Base-by-base conservation (phyloP, 2,113 vertebrate species). In the Gadus macrocephalus region DNA sequence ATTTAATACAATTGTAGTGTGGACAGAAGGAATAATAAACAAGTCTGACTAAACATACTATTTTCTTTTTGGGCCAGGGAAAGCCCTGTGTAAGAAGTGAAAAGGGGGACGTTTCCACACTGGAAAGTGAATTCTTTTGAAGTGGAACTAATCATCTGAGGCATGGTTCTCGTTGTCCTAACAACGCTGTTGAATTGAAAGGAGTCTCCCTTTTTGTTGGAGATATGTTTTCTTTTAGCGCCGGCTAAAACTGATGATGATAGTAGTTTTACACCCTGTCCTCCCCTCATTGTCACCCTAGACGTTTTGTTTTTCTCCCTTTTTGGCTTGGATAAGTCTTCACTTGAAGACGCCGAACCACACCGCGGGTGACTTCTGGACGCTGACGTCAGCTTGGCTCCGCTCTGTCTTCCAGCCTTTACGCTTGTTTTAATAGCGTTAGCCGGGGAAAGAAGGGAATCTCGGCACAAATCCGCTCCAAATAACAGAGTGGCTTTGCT, bases 111-210 rank as follows among this genome's bases (percentile, higher is more conserved):
- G 88, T 93, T 96, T 95, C 93, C 94, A 93, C 92, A 83, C 92
- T 89, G 91, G 94, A 97, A 96, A 97, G 95, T 95, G 95, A 97
- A 97, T 96, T 96, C 94, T 95, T 99, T 94, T 95, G 95, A 97
- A 96, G 95, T 97, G 96, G 96, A 99, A 99, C 96, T 95, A 98
- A 99, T 99, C 95, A 95, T 96, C 95, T 95, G 94, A 96, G 95
- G 96, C 95, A 97, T 98, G 95, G 93, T 96, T 98, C 92, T 93
- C 94, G 96, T 98, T 96, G 96, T 97, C 97, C 95, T 96, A 98
- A 98, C 96, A 97, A 98, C 96, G 92, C 92, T 87, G 93, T 91
- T 96, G 95, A 97, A 95, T 96, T 93, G 95, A 92, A 91, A 95
- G 93, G 92, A 93, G 92, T 92, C 92, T 89, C 73, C 12, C 90